A percentile compares a stretch with the other conserved stretches of the same genome.
phyloP scores from a whole-genome alignment of 53 echinoderm and acorn worm genomes.

The Astropecten irregularis region DNA sequence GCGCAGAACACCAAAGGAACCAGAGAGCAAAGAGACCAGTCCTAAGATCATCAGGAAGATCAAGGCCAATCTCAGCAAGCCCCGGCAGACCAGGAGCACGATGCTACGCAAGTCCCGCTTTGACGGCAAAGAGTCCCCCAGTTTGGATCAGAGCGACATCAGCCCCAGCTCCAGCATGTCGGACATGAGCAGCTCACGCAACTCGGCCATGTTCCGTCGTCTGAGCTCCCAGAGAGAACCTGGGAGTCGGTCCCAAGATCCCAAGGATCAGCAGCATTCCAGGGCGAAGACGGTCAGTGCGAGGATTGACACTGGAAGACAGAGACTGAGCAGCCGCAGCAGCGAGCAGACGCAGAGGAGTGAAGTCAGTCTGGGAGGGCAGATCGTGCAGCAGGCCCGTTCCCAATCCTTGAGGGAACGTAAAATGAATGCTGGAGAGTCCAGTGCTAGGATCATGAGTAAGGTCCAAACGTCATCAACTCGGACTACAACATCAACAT shows the following conservation, averaged over 20 bases:
- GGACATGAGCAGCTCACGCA: slow-evolving; percentile 82
- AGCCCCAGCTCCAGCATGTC: slow-evolving; percentile 98
- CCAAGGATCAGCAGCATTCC: slow-evolving; percentile 34
- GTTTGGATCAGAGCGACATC: slow-evolving; percentile 75
- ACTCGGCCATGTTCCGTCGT: slow-evolving; percentile 33
- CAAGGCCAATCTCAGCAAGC: slow-evolving; percentile 61
- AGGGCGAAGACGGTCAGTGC: slow-evolving; percentile 35
- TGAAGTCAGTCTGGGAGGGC: slow-evolving; percentile 56
- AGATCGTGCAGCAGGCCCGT: slow-evolving; percentile 54
- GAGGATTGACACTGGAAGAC: slow-evolving; percentile 40
- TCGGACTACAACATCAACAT: slow-evolving; percentile 37
- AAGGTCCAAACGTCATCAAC: slow-evolving; percentile 43
- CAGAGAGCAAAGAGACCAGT: slow-evolving; percentile 62
- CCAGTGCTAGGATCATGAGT: slow-evolving; percentile 59
- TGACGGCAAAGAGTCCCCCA: slow-evolving; percentile 72
- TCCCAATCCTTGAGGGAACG: slow-evolving; percentile 74
- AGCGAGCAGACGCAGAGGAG: slow-evolving; percentile 34
- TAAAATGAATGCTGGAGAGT: slow-evolving; percentile 50
- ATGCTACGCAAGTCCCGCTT: slow-evolving; percentile 92
- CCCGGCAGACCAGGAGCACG: slow-evolving; percentile 95
- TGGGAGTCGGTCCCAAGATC: slow-evolving; percentile 15
- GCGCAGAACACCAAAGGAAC: slow-evolving; percentile 59
- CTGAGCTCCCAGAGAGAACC: slow-evolving; percentile 3
- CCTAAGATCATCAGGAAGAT: slow-evolving; percentile 63
- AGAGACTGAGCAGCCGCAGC: slow-evolving; percentile 26